Base-by-base conservation (phyloP, 2,113 vertebrate species). In the Muntiacus reevesi region DNA sequence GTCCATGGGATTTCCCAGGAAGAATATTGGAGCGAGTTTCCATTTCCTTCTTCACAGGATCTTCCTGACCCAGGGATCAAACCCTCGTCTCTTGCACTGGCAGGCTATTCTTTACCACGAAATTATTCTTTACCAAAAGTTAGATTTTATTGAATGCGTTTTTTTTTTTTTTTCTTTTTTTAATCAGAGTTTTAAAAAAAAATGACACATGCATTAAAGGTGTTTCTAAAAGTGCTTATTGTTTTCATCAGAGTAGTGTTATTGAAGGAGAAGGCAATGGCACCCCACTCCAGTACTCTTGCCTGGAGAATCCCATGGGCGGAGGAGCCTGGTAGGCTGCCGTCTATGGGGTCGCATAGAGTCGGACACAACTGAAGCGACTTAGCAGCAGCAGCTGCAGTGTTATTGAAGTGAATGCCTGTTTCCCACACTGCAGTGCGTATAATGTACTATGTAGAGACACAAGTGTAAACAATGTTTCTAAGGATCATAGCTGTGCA, bases 341-440 rank as follows among this genome's bases (percentile, higher is more conserved):
- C 0, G 0, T 21, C 33, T 21, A 36, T 0, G n/a, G n/a, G 9
- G 64, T 21, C 0, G 0, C 17, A 21, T 8, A 36, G 2, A 0
- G 0, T 36, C 0, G 0, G 17, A 36, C 33, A 67, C 0, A 0
- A 36, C n/a, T 67, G 64, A 71, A 71, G 1, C 2, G n/a, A 71
- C 17, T 36, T n/a, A 67, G 64, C 8, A 36, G 17, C 33, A 67
- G 60, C 60, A 64, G 64, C n/a, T 36, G 64, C 64, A 50, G 45
- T 19, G 28, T 50, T 81, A 79, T 8, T 33, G 1, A 30, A 50
- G 28, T 12, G 28, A 50, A 50, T 50, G 16, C 9, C 36, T n/a
- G 79, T 52, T 82, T 17, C 14, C 17, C 30, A n/a, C 47, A 82
- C 30, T 82, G 47, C 17, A n/a, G 11, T n/a, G 17, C 2, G 1